Conservation (phyloP, 2,888 invertebrate species). For the Tigriopus californicus region DNA sequence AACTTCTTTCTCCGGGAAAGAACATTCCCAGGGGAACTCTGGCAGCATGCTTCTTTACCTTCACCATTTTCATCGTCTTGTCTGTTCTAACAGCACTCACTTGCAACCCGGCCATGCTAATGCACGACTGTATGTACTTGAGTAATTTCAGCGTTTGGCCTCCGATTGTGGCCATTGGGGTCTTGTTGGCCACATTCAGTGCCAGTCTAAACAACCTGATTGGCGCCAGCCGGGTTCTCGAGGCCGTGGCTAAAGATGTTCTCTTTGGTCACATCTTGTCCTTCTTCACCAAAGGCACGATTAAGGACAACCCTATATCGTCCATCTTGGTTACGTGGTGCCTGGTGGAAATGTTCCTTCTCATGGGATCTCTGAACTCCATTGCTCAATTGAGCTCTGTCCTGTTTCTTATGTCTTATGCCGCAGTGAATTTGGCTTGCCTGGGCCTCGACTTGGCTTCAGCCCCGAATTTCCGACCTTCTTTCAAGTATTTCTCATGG, state of each 20-base stretch:
- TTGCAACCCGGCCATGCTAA: conserved; percentile 43
- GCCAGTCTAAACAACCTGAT: conserved; percentile 91
- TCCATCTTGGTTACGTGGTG: conserved; percentile 35
- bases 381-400: conserved; percentile 95
- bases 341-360: conserved; percentile 46
- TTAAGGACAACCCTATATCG: conserved; percentile 31
- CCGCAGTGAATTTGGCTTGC: conserved; percentile 88
- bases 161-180: conserved; percentile 8
- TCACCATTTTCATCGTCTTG: conserved; percentile 58
- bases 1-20: conserved; percentile 71
- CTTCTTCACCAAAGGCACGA: conserved; percentile 6
- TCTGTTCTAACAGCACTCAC: conserved; percentile 68
- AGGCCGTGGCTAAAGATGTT: conserved; percentile 86
- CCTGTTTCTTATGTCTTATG: conserved; percentile 84
- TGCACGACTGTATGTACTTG: conserved; percentile 13
- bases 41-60: conserved; percentile 70
- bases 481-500: conserved; percentile 92
- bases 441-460: conserved; percentile 86
- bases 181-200: conserved; percentile 71
- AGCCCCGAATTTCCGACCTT: conserved; percentile 94
- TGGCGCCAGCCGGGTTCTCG: conserved; percentile 83
- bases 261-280: conserved; percentile 47
- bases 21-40: conserved; percentile 89
- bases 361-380: conserved; percentile 79
- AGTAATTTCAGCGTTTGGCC: neutral